Evolutionary conservation across 2,113 vertebrate species (phyloP), one percentile per base, ranked within the genome.

Genomic region (Paratilapia polleni): DNA sequence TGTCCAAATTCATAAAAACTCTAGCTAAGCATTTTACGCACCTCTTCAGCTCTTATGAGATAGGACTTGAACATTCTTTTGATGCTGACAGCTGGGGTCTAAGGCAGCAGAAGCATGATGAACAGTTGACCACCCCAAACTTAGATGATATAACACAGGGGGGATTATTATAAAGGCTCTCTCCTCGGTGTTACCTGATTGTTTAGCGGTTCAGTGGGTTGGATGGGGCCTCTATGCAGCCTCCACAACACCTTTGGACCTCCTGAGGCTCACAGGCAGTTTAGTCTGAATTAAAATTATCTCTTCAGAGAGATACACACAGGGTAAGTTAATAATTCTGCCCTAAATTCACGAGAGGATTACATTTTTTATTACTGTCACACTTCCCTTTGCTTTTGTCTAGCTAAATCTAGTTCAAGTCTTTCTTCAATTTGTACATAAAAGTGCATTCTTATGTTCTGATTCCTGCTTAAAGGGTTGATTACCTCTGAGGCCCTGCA

Each of bases 211-310:
- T 64, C 19, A 20, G 19, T 79, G 81, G 17, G 57, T 73, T 78
- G 58, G 66, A 70, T 22, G 74, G 38, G 74, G 58, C 28, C 78
- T 60, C 28, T 70, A 36, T 58, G 36, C 68, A 77, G 68, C 76
- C 77, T 61, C 13, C 78, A 60, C 59, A 63, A 80, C 82, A 79
- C 63, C 56, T 80, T 8, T 1, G 43, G 73, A 73, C 79, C 82
- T 54, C 80, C 41, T 20, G 66, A 86, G 77, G 78, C 73, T 56
- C 49, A 59, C 31, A 61, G 77, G 28, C 47, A 70, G 84, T 88
- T 88, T 52, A 76, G 56, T 81, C 74, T 79, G 82, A 91, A 90
- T 91, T 89, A 80, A 80, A 91, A 88, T 80, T 0, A 81, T 89
- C 81, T 92, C 80, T 76, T 82, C 66, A 64, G 77, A 87, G 60